Percentiles rank a stretch among this genome's conserved stretches.
Evolutionary conservation across 2,113 vertebrate species (phyloP).

Genomic region (Ptilonorhynchus violaceus): DNA sequence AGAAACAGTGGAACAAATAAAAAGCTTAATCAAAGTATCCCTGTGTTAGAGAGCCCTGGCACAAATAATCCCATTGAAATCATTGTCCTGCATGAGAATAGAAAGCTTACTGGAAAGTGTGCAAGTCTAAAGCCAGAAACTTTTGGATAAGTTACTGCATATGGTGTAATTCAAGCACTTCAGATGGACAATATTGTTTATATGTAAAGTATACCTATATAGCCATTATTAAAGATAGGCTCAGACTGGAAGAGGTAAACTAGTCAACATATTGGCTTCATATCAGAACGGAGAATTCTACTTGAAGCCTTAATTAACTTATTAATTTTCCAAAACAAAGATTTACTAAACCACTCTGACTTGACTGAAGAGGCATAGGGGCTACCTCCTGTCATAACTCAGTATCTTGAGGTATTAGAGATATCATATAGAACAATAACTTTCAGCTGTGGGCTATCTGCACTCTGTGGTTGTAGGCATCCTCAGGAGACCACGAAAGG

Average conservation of each 20-base stretch:
- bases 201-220: background rate
- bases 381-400: background rate
- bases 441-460: background rate
- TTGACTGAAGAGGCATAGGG: background rate
- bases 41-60: background rate
- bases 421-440: background rate
- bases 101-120: background rate
- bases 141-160: background rate
- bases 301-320: background rate
- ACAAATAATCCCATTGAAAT: constrained; percentile 7
- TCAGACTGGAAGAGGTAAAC: background rate
- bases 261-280: background rate
- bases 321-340: background rate
- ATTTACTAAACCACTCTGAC: background rate
- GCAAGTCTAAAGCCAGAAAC: background rate
- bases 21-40: background rate
- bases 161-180: background rate
- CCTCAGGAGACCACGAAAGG: background rate
- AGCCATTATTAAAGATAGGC: background rate
- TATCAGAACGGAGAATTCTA: background rate
- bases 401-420: background rate
- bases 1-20: background rate
- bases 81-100: background rate
- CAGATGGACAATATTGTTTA: background rate
- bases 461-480: background rate